phyloP scores from a whole-genome alignment of 2,888 invertebrate genomes.

The Asteroscopus sphinx region DNA sequence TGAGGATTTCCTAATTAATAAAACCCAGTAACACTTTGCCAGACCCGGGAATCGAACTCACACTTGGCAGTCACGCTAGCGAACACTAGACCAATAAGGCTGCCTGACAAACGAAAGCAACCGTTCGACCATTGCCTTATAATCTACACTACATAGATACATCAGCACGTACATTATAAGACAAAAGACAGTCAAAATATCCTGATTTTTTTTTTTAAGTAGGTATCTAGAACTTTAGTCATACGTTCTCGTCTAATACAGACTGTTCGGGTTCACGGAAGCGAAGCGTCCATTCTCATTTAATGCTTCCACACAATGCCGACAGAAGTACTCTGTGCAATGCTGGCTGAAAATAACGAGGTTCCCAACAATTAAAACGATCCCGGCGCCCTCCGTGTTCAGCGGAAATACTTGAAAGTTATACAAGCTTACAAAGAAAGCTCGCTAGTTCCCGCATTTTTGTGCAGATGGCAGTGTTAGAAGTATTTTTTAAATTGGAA shows the following conservation, averaged over 20 bases:
- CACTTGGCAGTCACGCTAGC: too few relatives aligned
- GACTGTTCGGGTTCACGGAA: not conserved
- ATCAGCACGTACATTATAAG: too few relatives aligned
- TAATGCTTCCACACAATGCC: constrained; percentile 33
- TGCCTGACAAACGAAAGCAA: too few relatives aligned
- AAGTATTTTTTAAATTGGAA: constrained; percentile 3
- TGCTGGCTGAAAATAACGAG: constrained; percentile 29
- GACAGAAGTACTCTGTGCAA: constrained; percentile 10
- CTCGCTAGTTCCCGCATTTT: constrained; percentile 65
- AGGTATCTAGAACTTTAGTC: not conserved
- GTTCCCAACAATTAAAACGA: constrained; percentile 45
- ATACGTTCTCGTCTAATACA: constrained; percentile 20
- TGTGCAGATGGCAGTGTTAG: constrained; percentile 74
- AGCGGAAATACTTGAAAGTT: constrained; percentile 66
- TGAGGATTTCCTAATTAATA: too few relatives aligned
- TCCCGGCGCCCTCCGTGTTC: constrained; percentile 72
- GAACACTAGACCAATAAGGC: too few relatives aligned
- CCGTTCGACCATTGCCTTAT: too few relatives aligned
- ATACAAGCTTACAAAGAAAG: constrained; percentile 65
- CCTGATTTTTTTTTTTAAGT: too few relatives aligned
- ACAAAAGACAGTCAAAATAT: too few relatives aligned
- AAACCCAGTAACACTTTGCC: too few relatives aligned
- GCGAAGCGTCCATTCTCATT: constrained; percentile 32
- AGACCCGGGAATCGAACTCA: too few relatives aligned
- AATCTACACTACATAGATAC: too few relatives aligned